These are phyloP conservation scores for Cynocephalus volans DNA, from an alignment of 2,113 vertebrate genomes.

Conservation along the genomic window DNA sequence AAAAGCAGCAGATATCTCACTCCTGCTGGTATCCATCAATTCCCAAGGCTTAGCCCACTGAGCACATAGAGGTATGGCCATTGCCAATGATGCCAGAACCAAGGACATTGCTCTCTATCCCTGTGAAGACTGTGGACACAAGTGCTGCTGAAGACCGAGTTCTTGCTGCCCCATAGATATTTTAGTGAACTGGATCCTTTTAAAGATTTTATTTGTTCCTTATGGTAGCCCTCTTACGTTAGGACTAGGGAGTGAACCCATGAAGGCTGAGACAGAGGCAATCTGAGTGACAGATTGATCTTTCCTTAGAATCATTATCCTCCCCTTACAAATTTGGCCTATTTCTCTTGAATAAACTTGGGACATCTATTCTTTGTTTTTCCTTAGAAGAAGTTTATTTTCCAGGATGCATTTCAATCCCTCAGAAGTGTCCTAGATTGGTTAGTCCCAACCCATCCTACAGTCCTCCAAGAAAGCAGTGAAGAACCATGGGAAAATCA, in stretches of 20 bases:
- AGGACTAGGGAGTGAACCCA: not conserved
- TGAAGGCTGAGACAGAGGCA: not conserved
- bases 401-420: not conserved
- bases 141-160: not conserved
- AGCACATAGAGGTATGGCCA: not conserved
- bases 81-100: not conserved
- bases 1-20: not conserved
- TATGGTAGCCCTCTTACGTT: not conserved
- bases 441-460: not conserved
- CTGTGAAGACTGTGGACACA: not conserved
- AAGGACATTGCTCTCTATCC: not conserved
- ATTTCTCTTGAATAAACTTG: not conserved
- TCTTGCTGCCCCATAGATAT: not conserved
- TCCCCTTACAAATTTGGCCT: not conserved
- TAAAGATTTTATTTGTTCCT: conserved; percentile 50
- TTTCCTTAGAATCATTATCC: not conserved
- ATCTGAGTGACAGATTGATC: not conserved
- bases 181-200: not conserved
- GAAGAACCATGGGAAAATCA: not conserved
- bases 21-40: not conserved
- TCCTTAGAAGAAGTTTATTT: not conserved
- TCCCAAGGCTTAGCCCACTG: not conserved
- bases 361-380: not conserved
- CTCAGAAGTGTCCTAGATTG: not conserved
- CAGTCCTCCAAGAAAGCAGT: not conserved